These are phyloP conservation scores for Anhinga rufa DNA, from an alignment of 2,113 vertebrate species.

Conservation along the genomic window DNA sequence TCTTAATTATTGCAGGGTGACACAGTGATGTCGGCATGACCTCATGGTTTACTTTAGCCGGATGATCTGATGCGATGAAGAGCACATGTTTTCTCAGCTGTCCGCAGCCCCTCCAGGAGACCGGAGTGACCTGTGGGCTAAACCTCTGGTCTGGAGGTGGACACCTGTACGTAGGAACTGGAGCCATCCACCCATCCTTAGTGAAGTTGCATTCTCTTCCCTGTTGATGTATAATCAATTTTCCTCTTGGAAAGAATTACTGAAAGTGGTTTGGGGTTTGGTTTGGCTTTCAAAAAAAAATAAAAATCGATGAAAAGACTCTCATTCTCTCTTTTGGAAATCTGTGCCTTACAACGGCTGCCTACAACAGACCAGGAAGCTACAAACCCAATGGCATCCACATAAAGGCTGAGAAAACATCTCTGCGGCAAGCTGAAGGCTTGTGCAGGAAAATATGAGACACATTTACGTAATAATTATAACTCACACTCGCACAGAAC, in stretches of 20 bases:
- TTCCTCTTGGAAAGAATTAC: background rate
- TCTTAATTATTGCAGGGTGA: slow-evolving; percentile 60
- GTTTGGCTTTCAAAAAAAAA: background rate
- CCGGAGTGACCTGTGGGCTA: background rate
- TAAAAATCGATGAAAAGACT: background rate
- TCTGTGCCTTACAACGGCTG: background rate
- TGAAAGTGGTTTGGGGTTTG: background rate
- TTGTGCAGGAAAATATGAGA: slow-evolving; percentile 45
- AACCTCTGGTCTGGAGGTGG: background rate
- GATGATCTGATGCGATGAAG: background rate
- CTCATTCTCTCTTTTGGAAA: background rate
- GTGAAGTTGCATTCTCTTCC: background rate
- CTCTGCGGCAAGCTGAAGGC: slow-evolving; percentile 14
- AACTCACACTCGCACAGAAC: slow-evolving; percentile 26
- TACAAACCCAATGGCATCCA: slow-evolving; percentile 46
- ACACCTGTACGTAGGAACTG: background rate
- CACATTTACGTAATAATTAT: slow-evolving; percentile 50
- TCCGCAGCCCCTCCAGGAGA: background rate
- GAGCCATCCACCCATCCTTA: background rate
- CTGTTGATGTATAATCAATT: background rate
- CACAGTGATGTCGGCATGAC: slow-evolving; percentile 57
- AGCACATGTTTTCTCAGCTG: slow-evolving; percentile 69
- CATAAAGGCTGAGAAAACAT: slow-evolving; percentile 49
- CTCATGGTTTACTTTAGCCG: slow-evolving; percentile 64
- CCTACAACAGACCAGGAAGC: slow-evolving; percentile 21